A percentile compares a stretch with the other conserved stretches of the same genome.
Evolutionary conservation across 2,888 invertebrate genomes (phyloP).

Genomic region (Cephus sareptanus): DNA sequence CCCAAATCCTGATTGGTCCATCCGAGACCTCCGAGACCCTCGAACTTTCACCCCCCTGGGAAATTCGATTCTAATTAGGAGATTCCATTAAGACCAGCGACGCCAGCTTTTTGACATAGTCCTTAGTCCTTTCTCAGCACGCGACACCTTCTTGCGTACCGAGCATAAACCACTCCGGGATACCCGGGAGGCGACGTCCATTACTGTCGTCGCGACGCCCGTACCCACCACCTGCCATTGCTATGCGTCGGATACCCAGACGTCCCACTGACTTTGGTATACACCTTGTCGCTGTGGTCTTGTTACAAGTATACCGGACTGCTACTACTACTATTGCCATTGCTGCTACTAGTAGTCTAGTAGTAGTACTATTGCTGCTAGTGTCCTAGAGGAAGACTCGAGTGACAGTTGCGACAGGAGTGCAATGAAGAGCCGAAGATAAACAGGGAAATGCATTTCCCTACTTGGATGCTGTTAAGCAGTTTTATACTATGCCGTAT

Average conservation of each 20-base stretch:
- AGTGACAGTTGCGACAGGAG: neutral
- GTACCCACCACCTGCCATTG: neutral
- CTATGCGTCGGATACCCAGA: neutral
- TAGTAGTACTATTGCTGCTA: neutral
- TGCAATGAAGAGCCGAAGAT: neutral
- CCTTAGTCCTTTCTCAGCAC: neutral
- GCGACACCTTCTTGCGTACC: neutral
- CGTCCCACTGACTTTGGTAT: neutral
- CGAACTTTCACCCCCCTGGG: neutral
- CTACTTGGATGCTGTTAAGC: neutral
- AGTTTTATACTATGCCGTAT: neutral
- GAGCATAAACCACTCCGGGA: neutral
- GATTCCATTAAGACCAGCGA: neutral
- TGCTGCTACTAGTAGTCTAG: neutral
- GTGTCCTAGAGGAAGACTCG: neutral
- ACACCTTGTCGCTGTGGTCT: neutral
- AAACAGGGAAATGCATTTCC: neutral
- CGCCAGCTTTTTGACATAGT: neutral
- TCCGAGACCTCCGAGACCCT: neutral
- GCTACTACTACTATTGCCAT: neutral
- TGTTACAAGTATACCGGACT: neutral
- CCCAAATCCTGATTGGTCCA: neutral
- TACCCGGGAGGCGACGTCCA: neutral
- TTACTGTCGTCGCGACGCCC: neutral
- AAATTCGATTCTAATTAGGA: neutral